Evolutionary conservation across 2,797 vertebrate species (phyloP).

Genomic region (Graptemys geographica): DNA sequence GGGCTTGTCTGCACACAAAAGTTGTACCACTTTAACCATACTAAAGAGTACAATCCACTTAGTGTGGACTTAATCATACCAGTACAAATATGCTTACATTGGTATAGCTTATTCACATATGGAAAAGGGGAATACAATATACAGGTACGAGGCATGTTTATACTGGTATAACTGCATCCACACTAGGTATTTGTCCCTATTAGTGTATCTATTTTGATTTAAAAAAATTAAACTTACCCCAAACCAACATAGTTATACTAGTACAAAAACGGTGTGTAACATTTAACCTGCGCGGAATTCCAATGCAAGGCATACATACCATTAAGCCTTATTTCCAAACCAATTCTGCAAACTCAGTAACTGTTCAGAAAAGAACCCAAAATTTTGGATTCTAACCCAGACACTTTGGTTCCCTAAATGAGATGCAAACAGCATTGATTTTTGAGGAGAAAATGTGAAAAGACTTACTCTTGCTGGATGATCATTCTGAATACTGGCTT

Average conservation of each 20-base stretch:
- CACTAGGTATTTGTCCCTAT: background rate
- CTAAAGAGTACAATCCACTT: background rate
- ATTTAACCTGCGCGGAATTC: background rate
- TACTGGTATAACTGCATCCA: background rate
- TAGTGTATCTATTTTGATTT: background rate
- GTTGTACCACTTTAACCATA: background rate
- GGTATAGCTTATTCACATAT: background rate
- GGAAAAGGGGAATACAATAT: background rate
- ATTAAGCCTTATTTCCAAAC: background rate
- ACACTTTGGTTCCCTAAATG: background rate
- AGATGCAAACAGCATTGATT: background rate
- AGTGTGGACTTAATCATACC: background rate
- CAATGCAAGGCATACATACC: background rate
- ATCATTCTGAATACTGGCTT: background rate
- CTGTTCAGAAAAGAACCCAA: background rate
- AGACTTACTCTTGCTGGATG: background rate
- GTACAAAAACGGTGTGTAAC: background rate
- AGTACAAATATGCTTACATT: background rate
- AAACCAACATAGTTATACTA: background rate
- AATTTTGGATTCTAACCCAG: background rate
- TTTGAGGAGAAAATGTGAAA: background rate
- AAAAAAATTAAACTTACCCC: background rate
- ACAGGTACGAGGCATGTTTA: background rate
- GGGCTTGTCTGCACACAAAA: accelerated
- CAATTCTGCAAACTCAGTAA: background rate